A percentile compares a stretch with the other conserved stretches of the same genome.
Evolutionary conservation across 2,113 vertebrate genomes (phyloP).

Genomic region (Mus pahari): DNA sequence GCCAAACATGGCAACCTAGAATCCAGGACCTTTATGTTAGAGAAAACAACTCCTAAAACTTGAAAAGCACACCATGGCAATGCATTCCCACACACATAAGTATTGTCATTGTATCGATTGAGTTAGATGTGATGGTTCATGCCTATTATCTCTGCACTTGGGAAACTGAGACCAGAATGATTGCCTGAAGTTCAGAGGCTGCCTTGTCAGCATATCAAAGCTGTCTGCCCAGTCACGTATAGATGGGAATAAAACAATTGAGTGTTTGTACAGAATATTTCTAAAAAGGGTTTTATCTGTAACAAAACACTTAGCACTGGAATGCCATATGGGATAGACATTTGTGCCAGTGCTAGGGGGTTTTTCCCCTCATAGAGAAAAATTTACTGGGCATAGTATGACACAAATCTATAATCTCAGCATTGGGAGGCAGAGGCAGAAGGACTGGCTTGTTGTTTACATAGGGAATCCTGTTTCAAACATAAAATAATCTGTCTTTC

Average conservation of each 20-base stretch:
- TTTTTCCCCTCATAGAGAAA: not conserved
- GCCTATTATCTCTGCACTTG: not conserved
- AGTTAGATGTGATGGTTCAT: not conserved
- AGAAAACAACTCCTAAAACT: not conserved
- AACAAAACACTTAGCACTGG: constrained; percentile 20
- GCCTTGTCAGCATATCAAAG: not conserved
- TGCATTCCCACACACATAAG: no score
- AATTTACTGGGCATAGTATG: not conserved
- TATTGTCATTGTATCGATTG: not conserved
- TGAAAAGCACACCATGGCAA: not conserved
- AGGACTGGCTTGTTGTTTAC: not conserved
- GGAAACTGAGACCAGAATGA: not conserved
- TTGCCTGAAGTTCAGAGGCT: not conserved
- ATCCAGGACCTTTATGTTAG: not conserved
- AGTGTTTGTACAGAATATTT: not conserved
- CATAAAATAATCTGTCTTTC: not conserved
- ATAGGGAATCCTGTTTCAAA: not conserved
- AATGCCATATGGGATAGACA: not conserved
- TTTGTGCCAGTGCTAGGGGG: not conserved
- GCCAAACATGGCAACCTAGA: not conserved
- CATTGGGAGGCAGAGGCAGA: not conserved
- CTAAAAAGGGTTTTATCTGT: not conserved
- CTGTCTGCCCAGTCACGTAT: not conserved
- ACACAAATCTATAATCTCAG: not conserved
- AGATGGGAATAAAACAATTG: not conserved